These are phyloP conservation scores for Coenobita brevimanus DNA, from an alignment of 1,140 invertebrate genomes.

Conservation along the genomic window DNA sequence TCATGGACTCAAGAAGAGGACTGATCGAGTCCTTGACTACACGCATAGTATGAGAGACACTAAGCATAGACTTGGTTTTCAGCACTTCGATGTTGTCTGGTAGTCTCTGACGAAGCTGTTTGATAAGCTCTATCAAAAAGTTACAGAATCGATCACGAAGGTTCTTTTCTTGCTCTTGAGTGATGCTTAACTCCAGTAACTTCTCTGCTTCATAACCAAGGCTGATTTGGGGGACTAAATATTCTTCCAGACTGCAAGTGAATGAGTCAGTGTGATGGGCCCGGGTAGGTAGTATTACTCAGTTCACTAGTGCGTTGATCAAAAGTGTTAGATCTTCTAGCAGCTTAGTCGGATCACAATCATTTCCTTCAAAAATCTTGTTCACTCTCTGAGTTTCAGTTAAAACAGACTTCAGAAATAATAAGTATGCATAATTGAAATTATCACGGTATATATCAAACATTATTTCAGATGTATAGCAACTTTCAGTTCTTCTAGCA, in stretches of 20 bases:
- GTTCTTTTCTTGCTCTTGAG: neutral
- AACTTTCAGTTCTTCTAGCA: conserved; percentile 68
- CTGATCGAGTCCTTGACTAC: conserved; percentile 10
- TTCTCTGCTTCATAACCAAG: conserved; percentile 18
- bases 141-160: conserved; percentile 11
- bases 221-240: neutral
- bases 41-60: conserved; percentile 15
- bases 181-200: neutral
- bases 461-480: conserved; percentile 70
- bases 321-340: conserved; percentile 11
- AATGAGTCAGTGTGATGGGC: conserved; percentile 18
- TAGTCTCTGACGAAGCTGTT: conserved; percentile 23
- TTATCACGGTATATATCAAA: conserved; percentile 70
- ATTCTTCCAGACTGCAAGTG: conserved; percentile 21
- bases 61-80: conserved; percentile 17
- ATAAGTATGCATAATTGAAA: conserved; percentile 68
- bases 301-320: conserved; percentile 20
- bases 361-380: conserved; percentile 30
- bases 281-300: neutral
- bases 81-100: conserved; percentile 30
- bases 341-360: conserved; percentile 21
- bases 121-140: conserved; percentile 30
- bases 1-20: conserved; percentile 10
- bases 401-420: conserved; percentile 12
- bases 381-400: conserved; percentile 18